These are phyloP conservation scores for Malurus melanocephalus DNA, from an alignment of 2,113 vertebrate species.

Conservation along the genomic window DNA sequence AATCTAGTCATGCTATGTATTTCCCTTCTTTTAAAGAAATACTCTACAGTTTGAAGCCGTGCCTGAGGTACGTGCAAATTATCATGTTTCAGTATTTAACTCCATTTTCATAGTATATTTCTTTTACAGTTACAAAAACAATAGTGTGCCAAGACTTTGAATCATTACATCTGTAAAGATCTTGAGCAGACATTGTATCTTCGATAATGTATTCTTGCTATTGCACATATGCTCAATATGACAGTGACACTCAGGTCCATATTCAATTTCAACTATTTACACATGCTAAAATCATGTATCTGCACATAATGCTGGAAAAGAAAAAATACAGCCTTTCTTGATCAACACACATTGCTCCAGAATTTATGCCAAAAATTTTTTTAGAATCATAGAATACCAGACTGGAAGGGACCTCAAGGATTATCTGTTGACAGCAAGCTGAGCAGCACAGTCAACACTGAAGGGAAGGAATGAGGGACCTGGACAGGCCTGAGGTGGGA, in stretches of 20 bases:
- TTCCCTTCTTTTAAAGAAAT: conserved; percentile 47
- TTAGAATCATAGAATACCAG: not conserved
- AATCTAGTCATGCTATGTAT: conserved; percentile 21
- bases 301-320: conserved; percentile 6
- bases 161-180: not conserved
- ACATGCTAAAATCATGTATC: conserved; percentile 34
- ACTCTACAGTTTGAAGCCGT: not conserved
- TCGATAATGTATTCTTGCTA: not conserved
- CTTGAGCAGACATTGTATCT: not conserved
- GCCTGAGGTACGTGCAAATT: conserved; percentile 34
- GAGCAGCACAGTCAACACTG: accelerated
- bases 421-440: not conserved
- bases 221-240: conserved; percentile 16
- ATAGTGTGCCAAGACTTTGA: conserved; percentile 24
- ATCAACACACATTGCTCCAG: not conserved
- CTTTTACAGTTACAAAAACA: conserved; percentile 22
- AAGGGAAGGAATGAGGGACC: not conserved
- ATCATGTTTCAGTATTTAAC: conserved; percentile 28
- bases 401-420: not conserved
- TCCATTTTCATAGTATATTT: conserved; percentile 13
- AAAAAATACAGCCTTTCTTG: conserved; percentile 31
- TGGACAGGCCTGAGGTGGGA: not conserved
- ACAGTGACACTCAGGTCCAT: conserved; percentile 5
- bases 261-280: conserved; percentile 23
- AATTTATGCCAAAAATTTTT: not conserved